Conservation (phyloP, 2,113 vertebrate species). For the Ranitomeya imitator region DNA sequence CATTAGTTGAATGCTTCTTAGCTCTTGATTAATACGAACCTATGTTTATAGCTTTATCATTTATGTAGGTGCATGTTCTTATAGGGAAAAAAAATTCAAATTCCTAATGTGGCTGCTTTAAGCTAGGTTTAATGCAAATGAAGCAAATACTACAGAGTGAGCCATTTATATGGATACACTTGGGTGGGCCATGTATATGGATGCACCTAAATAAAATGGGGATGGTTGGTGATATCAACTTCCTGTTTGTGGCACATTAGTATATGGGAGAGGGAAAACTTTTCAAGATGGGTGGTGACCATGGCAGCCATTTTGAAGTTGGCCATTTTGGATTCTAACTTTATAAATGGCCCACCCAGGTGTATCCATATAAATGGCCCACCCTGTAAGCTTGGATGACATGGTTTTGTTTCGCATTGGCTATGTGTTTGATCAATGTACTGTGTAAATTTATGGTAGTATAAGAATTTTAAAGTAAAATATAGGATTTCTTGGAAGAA, state of each 20-base stretch:
- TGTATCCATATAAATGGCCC: no score
- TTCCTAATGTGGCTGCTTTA: constrained; percentile 18
- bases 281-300: no score
- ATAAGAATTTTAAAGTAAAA: background rate
- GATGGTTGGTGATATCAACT: no score
- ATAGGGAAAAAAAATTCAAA: constrained; percentile 36
- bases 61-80: constrained; percentile 46
- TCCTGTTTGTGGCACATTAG: no score
- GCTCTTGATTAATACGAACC: constrained; percentile 49
- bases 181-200: no score
- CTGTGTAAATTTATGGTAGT: background rate
- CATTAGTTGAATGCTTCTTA: background rate
- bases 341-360: no score
- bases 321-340: no score
- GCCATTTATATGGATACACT: no score
- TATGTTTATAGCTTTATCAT: constrained; percentile 54
- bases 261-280: no score
- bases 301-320: no score
- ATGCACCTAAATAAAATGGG: no score
- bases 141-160: no score
- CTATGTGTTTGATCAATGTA: background rate
- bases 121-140: constrained; percentile 55
- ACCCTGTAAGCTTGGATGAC: constrained; percentile 30
- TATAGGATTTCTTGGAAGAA: background rate
- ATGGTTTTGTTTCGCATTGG: constrained; percentile 38